These are phyloP conservation scores for Pelecanus crispus DNA, from an alignment of 2,113 vertebrate genomes.

Conservation along the genomic window DNA sequence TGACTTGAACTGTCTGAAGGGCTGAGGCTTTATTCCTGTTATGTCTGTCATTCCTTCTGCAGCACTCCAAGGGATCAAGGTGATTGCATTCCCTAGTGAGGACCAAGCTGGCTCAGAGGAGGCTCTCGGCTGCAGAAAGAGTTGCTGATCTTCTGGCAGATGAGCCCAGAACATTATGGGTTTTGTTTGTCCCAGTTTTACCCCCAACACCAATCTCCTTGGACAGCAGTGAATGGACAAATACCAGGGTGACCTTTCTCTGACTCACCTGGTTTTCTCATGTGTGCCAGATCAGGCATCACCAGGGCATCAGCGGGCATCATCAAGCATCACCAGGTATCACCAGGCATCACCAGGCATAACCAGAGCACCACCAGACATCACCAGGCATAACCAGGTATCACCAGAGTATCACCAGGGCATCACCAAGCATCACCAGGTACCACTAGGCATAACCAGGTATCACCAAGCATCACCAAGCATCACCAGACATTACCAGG, in stretches of 20 bases:
- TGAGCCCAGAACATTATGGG: rapidly evolving
- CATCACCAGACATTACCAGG: background rate
- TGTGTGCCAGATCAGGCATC: too few relatives aligned
- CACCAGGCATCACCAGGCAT: background rate
- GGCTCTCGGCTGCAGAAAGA: background rate
- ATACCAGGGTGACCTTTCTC: background rate
- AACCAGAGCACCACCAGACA: background rate
- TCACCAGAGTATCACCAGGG: too few relatives aligned
- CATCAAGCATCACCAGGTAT: background rate
- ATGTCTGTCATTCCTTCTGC: background rate
- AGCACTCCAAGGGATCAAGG: background rate
- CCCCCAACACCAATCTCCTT: background rate
- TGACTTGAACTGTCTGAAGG: background rate
- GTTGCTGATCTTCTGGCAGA: background rate
- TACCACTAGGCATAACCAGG: background rate
- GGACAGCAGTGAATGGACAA: background rate
- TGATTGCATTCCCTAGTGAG: background rate
- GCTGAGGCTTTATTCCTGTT: background rate
- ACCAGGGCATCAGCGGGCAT: background rate
- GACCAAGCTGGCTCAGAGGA: background rate
- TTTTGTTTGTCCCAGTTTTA: background rate
- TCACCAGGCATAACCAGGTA: too few relatives aligned
- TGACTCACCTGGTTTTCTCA: background rate
- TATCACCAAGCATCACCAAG: background rate
- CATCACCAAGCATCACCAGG: background rate